Percentiles rank a stretch among this genome's conserved stretches.
Evolutionary conservation across 2,888 invertebrate species (phyloP).

Genomic region (Physocephala rufipes): DNA sequence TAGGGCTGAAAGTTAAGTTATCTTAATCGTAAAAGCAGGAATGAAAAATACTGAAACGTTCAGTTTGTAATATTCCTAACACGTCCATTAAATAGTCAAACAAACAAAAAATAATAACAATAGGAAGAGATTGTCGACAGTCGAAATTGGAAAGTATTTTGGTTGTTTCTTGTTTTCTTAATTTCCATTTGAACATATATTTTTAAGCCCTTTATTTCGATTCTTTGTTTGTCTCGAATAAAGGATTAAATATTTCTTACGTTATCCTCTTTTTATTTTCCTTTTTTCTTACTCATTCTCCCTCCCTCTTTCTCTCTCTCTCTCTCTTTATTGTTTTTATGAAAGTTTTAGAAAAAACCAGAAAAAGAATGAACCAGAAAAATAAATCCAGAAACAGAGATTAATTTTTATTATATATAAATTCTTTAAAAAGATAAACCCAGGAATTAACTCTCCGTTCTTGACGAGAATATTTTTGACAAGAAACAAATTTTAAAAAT

Average conservation of each 20-base stretch:
- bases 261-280: neutral
- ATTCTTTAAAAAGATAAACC: neutral
- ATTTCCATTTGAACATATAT: neutral
- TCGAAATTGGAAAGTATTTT: neutral
- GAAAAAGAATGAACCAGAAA: too few relatives aligned
- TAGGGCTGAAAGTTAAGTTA: too few relatives aligned
- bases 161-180: neutral
- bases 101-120: neutral
- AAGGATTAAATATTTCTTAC: conserved; percentile 17
- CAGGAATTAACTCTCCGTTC: neutral
- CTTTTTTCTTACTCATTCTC: neutral
- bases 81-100: too few relatives aligned
- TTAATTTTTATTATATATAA: neutral
- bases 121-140: neutral
- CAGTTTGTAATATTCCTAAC: too few relatives aligned
- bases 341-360: conserved; percentile 2
- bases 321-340: neutral
- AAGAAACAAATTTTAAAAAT: too few relatives aligned
- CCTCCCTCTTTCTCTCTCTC: too few relatives aligned
- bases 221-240: conserved; percentile 3
- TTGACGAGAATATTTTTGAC: too few relatives aligned
- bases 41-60: too few relatives aligned
- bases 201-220: conserved; percentile 5
- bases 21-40: too few relatives aligned
- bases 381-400: too few relatives aligned